These are phyloP conservation scores for Lumbricus terrestris DNA, from an alignment of 2,888 invertebrate species.

Conservation along the genomic window DNA sequence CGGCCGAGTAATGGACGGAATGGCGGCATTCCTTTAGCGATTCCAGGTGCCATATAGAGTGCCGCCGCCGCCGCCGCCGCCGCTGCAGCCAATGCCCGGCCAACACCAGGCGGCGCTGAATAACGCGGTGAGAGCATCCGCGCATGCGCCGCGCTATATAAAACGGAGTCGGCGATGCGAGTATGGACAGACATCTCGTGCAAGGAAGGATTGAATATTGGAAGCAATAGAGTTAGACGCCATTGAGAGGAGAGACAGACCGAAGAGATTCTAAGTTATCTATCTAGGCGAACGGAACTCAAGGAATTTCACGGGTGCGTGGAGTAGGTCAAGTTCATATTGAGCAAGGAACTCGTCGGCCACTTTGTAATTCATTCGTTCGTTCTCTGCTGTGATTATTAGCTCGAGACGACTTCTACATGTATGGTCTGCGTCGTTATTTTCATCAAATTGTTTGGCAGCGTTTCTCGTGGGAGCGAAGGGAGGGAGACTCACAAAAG, in stretches of 20 bases:
- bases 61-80: background rate
- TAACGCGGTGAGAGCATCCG: background rate
- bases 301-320: background rate
- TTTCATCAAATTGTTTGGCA: too few species aligned
- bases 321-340: background rate
- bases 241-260: background rate
- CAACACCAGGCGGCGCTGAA: background rate
- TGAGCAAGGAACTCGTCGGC: too few species aligned
- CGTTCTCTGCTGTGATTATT: background rate
- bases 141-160: background rate
- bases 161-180: background rate
- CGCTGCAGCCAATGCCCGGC: background rate
- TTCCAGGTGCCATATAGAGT: background rate
- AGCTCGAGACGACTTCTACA: background rate
- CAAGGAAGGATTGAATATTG: background rate
- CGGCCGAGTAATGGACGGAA: background rate
- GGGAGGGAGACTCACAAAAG: background rate
- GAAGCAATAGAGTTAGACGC: background rate
- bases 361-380: too few species aligned
- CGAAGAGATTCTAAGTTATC: background rate
- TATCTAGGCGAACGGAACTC: background rate
- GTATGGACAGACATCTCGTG: background rate
- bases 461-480: background rate
- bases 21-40: background rate
- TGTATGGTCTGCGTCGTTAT: too few species aligned